Conservation (phyloP, 2,113 vertebrate genomes). For the Paracanthobrama guichenoti region DNA sequence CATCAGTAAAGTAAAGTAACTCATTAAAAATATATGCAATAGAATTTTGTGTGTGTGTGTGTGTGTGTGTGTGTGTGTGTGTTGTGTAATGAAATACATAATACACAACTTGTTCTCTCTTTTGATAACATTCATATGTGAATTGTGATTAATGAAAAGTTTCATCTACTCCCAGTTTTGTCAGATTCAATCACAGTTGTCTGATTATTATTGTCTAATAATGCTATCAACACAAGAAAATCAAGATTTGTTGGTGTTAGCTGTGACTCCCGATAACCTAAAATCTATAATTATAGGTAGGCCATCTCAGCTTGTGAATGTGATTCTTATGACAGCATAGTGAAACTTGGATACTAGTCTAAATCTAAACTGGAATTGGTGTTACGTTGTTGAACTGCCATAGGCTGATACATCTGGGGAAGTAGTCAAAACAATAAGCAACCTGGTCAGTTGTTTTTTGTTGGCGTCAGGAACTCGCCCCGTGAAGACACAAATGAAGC, state of each 20-base stretch:
- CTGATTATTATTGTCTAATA: not conserved
- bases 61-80: too few relatives aligned
- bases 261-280: not conserved
- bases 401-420: constrained; percentile 71
- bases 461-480: constrained; percentile 64
- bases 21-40: not conserved
- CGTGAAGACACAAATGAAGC: constrained; percentile 56
- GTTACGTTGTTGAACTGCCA: not conserved
- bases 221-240: not conserved
- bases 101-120: not conserved
- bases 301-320: not conserved
- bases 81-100: not conserved
- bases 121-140: not conserved
- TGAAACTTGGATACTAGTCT: not conserved
- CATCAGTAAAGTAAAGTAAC: not conserved
- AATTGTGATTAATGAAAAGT: not conserved
- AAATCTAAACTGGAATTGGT: not conserved
- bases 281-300: not conserved
- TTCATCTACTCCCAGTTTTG: not conserved
- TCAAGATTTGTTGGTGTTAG: not conserved
- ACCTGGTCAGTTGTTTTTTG: constrained; percentile 67
- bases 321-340: not conserved
- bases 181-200: not conserved
- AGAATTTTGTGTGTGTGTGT: too few relatives aligned
- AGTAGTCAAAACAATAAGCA: constrained; percentile 67